These are phyloP conservation scores for Rhynchomys soricoides DNA, from an alignment of 2,113 vertebrate genomes.

Conservation along the genomic window DNA sequence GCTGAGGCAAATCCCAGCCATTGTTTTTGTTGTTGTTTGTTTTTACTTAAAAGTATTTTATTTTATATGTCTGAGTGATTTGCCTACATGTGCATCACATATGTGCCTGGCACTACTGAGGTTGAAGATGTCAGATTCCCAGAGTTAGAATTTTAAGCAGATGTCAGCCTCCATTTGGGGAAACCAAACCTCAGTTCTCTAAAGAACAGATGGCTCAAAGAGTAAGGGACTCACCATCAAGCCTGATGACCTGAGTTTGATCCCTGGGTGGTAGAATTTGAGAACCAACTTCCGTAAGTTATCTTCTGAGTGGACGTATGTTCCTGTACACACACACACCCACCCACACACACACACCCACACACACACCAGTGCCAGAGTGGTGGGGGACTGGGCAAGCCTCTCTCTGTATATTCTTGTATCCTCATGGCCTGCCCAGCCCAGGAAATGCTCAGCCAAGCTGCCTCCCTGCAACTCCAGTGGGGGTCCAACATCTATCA, in stretches of 20 bases:
- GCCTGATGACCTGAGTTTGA: no score
- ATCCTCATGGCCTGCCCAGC: background rate
- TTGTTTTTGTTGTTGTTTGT: background rate
- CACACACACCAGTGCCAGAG: background rate
- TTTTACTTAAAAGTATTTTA: background rate
- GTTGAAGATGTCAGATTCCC: background rate
- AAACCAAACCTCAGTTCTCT: background rate
- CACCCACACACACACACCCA: background rate
- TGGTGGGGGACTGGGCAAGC: background rate
- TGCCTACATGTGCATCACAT: background rate
- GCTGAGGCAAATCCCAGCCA: background rate
- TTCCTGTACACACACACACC: background rate
- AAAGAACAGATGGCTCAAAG: background rate
- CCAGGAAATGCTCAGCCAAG: conserved; percentile 50
- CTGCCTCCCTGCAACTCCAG: conserved; percentile 38
- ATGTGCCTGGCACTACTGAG: background rate
- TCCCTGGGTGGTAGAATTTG: background rate
- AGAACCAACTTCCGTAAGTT: background rate
- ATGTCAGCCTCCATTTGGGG: background rate
- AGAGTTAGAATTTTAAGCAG: background rate
- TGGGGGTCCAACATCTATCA: background rate
- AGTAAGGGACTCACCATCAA: no score
- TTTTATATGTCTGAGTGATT: background rate
- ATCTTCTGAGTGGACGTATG: background rate
- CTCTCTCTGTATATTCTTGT: background rate